These are phyloP conservation scores for Heterotilapia buettikoferi DNA, from an alignment of 2,113 vertebrate genomes.

Conservation along the genomic window DNA sequence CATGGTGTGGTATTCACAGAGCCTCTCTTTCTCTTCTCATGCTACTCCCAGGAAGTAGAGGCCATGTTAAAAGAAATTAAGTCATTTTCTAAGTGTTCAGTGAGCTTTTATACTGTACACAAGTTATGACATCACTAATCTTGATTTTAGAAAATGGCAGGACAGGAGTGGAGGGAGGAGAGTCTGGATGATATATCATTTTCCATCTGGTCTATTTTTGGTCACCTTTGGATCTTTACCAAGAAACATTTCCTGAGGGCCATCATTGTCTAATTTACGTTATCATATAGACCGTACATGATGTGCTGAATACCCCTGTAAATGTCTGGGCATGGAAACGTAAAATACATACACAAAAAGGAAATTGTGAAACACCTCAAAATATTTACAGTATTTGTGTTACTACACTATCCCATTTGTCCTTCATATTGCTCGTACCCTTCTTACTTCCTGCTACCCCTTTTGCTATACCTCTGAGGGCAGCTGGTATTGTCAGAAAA, in stretches of 20 bases:
- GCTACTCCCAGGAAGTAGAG: constrained; percentile 37
- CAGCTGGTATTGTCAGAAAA: not conserved
- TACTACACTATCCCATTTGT: not conserved
- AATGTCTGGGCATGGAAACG: not conserved
- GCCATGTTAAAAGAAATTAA: constrained; percentile 40
- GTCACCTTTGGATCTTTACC: not conserved
- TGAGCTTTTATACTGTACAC: not conserved
- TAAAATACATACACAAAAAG: not conserved
- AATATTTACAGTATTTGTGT: not conserved
- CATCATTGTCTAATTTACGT: not conserved
- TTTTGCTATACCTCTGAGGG: not conserved
- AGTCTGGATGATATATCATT: not conserved
- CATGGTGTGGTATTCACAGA: constrained; percentile 34
- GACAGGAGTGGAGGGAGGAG: not conserved
- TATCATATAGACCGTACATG: not conserved
- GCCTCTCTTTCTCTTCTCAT: constrained; percentile 54
- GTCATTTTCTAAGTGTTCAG: constrained; percentile 16
- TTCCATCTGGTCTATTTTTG: constrained; percentile 1
- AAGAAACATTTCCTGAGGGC: not conserved
- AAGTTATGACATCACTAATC: not conserved
- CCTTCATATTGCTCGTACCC: not conserved
- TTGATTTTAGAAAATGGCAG: not conserved
- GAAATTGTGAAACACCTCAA: not conserved
- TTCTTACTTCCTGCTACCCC: not conserved
- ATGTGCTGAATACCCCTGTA: not conserved